Evolutionary conservation across 2,797 vertebrate species (phyloP).

Genomic region (Eulemur albifrons): DNA sequence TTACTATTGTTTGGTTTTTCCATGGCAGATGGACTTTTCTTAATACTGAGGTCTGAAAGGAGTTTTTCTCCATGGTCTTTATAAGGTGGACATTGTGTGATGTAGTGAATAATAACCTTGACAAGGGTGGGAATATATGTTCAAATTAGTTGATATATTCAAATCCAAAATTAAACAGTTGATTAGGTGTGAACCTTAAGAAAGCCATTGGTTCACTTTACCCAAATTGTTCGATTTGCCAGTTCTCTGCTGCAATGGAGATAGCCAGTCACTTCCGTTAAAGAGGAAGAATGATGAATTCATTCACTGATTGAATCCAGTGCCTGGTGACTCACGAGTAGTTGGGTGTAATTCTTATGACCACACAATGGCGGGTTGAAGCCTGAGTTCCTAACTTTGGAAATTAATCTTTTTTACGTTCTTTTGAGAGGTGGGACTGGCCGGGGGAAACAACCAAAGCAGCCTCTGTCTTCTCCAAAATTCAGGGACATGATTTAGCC

Average conservation of each 20-base stretch:
- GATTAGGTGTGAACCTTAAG: slow-evolving; percentile 43
- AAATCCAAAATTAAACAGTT: neutral
- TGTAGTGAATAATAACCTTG: neutral
- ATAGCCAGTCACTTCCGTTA: neutral
- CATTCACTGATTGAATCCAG: slow-evolving; percentile 24
- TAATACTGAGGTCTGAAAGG: neutral
- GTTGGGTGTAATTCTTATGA: slow-evolving; percentile 36
- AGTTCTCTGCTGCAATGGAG: neutral
- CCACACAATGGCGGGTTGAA: slow-evolving; percentile 37
- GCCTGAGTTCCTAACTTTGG: slow-evolving; percentile 33
- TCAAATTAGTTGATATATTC: neutral
- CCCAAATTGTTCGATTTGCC: neutral
- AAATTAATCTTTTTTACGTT: slow-evolving; percentile 43
- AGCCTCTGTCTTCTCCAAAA: slow-evolving; percentile 9
- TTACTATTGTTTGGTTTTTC: neutral
- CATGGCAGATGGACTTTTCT: neutral
- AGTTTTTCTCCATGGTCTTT: neutral
- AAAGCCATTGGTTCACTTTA: neutral
- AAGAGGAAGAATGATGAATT: slow-evolving; percentile 48
- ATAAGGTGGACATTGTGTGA: neutral
- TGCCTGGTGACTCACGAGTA: slow-evolving; percentile 28
- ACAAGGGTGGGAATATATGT: neutral
- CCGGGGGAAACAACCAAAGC: neutral
- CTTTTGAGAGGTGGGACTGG: neutral
- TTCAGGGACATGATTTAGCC: neutral